Evolutionary conservation across 2,113 vertebrate genomes (phyloP).

Genomic region (Festucalex cinctus): DNA sequence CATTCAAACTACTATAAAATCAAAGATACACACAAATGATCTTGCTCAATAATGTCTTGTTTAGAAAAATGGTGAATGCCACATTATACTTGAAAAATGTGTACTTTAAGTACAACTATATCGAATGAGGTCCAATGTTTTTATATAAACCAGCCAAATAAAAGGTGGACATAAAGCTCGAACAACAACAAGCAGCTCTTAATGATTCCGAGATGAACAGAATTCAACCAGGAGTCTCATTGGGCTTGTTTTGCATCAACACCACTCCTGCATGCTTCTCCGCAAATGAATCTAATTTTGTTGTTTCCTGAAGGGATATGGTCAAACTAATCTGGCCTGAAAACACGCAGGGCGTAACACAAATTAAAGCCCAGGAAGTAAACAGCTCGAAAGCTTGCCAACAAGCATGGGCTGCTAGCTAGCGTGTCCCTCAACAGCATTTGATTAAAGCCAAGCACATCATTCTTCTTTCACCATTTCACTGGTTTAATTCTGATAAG

Average conservation of each 20-base stretch:
- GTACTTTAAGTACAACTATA: background rate
- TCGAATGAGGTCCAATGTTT: background rate
- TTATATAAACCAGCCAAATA: constrained; percentile 8
- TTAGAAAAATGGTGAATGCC: too few relatives aligned
- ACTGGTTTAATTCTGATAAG: constrained; percentile 31
- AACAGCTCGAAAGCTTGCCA: constrained; percentile 8
- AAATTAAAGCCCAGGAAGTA: constrained; percentile 31
- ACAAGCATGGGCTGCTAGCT: constrained; percentile 29
- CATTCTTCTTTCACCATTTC: constrained; percentile 38
- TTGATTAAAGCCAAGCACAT: constrained; percentile 32
- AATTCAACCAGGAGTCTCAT: constrained; percentile 36
- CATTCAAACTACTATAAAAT: background rate
- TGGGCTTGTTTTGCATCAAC: constrained; percentile 28
- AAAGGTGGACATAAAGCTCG: constrained; percentile 23
- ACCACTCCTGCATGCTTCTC: constrained; percentile 24
- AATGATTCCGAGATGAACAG: constrained; percentile 49
- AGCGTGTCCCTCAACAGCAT: constrained; percentile 25
- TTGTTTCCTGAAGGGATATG: constrained; percentile 26
- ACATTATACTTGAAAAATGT: background rate
- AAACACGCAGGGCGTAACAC: constrained; percentile 17
- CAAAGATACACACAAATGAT: too few relatives aligned
- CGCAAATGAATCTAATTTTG: constrained; percentile 26
- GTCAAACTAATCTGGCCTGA: constrained; percentile 17
- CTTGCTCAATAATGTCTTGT: too few relatives aligned
- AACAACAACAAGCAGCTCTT: constrained; percentile 40